Conservation (phyloP, 2,113 vertebrate genomes). For the Python bivittatus region DNA sequence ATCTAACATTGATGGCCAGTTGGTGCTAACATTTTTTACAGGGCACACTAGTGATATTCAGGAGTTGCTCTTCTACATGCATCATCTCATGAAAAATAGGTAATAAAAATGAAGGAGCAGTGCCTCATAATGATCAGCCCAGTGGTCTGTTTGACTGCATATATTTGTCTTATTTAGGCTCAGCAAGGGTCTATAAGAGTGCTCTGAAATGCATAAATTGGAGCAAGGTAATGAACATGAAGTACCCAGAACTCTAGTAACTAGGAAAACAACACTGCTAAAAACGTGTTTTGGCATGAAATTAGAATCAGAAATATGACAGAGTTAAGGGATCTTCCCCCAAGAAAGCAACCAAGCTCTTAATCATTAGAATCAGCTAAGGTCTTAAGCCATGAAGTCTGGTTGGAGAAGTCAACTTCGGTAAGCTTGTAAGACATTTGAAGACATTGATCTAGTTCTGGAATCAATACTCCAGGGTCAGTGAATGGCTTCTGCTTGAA, state of each 20-base stretch:
- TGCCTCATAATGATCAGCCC: background rate
- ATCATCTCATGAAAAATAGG: background rate
- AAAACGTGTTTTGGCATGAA: no score
- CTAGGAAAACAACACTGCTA: background rate
- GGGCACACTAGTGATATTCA: background rate
- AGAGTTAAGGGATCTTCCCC: no score
- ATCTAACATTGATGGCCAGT: no score
- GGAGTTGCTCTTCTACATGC: background rate
- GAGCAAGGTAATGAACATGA: background rate
- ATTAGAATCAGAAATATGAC: no score
- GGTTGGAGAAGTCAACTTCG: no score
- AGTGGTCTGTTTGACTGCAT: no score
- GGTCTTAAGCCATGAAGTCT: no score
- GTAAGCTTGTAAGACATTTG: background rate
- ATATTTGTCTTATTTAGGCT: background rate
- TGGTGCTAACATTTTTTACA: background rate
- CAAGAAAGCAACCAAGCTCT: no score
- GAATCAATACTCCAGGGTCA: background rate
- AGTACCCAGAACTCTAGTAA: no score
- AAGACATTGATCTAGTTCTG: background rate
- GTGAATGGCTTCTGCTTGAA: background rate
- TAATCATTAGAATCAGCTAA: no score
- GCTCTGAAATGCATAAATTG: background rate
- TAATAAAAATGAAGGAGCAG: background rate
- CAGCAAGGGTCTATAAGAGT: background rate